These are phyloP conservation scores for Agrotis exclamationis DNA, from an alignment of 2,888 invertebrate species.

Conservation along the genomic window DNA sequence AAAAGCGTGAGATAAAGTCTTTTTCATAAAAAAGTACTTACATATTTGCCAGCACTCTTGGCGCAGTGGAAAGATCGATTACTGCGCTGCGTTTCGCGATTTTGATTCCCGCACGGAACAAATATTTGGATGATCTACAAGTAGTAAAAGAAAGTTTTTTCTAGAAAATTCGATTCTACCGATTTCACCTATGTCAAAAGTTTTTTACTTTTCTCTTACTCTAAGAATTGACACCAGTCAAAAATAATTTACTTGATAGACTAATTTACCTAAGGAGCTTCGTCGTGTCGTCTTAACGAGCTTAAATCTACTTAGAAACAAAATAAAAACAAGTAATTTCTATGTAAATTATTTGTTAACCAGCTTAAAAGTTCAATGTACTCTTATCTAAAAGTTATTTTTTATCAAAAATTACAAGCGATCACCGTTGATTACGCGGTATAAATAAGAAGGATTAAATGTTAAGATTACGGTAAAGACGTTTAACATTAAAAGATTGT, in stretches of 20 bases:
- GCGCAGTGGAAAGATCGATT: no score
- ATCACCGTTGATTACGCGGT: slow-evolving; percentile 19
- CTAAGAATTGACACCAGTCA: no score
- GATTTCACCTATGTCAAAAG: no score
- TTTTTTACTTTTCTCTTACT: no score
- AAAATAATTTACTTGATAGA: background rate
- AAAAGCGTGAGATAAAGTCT: no score
- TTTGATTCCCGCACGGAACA: no score
- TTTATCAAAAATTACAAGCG: slow-evolving; percentile 27
- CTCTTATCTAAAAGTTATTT: slow-evolving; percentile 8
- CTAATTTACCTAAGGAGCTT: background rate
- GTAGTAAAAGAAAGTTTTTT: no score
- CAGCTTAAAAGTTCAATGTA: slow-evolving; percentile 11
- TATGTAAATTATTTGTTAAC: background rate
- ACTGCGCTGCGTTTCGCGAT: no score
- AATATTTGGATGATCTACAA: no score
- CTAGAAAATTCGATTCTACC: no score
- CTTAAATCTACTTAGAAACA: background rate
- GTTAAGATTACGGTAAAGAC: slow-evolving; percentile 18
- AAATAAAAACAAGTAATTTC: background rate
- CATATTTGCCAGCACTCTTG: no score
- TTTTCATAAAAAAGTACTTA: no score
- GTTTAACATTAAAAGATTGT: slow-evolving; percentile 9
- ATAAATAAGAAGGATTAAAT: slow-evolving; percentile 40
- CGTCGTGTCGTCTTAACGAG: background rate